These are phyloP conservation scores for Peromyscus melanophrys DNA, from an alignment of 2,797 vertebrate genomes.

Conservation along the genomic window DNA sequence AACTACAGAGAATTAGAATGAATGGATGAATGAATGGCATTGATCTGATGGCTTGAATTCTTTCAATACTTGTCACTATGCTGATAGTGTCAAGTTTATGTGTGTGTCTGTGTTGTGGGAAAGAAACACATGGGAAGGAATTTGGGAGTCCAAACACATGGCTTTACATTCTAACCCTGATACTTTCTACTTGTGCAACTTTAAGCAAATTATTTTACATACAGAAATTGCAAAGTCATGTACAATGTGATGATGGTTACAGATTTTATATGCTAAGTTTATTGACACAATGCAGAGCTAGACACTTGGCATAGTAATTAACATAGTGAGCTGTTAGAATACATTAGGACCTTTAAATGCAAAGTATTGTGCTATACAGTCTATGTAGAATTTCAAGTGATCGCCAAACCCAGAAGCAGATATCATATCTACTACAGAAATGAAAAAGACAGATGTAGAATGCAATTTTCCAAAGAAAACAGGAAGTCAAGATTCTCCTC, in stretches of 20 bases:
- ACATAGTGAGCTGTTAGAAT: neutral
- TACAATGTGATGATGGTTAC: neutral
- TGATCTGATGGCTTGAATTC: neutral
- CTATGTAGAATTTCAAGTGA: neutral
- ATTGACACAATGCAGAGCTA: neutral
- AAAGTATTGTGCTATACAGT: neutral
- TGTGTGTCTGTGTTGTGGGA: neutral
- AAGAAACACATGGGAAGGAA: neutral
- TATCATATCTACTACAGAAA: neutral
- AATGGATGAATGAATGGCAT: neutral
- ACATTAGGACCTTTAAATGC: neutral
- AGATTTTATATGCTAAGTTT: neutral
- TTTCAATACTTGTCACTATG: neutral
- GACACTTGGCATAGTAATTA: neutral
- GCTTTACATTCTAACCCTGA: neutral
- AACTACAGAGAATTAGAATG: neutral
- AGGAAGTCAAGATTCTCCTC: neutral
- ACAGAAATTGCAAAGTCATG: neutral
- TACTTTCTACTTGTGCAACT: neutral
- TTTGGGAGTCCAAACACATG: neutral
- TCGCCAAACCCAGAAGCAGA: neutral
- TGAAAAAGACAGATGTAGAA: neutral
- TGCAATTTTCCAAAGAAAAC: neutral
- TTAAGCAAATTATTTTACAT: conserved; percentile 32
- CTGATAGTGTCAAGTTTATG: neutral